Base-by-base conservation (phyloP, 2,113 vertebrate genomes). In the Dicaeum eximium region DNA sequence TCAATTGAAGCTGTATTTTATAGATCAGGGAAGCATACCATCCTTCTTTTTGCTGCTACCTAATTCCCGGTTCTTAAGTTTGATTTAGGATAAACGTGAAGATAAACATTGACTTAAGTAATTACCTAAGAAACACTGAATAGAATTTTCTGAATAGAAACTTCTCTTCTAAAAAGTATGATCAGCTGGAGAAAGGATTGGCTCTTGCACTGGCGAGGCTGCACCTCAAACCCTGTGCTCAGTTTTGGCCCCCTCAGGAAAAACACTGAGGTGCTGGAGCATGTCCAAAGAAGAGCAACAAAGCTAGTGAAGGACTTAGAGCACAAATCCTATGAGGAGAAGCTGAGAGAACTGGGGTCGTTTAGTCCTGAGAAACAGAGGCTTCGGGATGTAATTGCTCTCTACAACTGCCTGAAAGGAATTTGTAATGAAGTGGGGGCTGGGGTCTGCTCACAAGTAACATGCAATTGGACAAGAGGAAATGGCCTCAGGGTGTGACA, bases 391-490 rank as follows among this genome's bases (percentile, higher is more conserved):
- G 8, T 20, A n/a, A 38, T 6, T 44, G 13, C 15, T 48, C 42
- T 61, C 38, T 45, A 18, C 13, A 65, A 40, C 24, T 48, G 50
- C 35, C 35, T 57, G 42, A 48, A 57, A 71, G 20, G 74, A 71
- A 80, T 64, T 71, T 42, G 17, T 22, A 88, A 30, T 48, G 23
- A 66, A 64, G 13, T 10, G 37, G 13, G 22, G 15, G 10, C 28
- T 4, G 7, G 30, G 14, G 21, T 64, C 35, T 71, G 48, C 35
- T 80, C 25, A 35, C 14, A 48, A 22, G 25, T 42, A 50, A 48
- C 35, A 31, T 0, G 0, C 2, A 65, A 50, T 4, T 44, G 31
- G 27, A 57, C 31, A 37, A 57, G 44, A 72, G 10, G 10, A 80
- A 65, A 50, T 37, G 27, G 27, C 31, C 35, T 65, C 51, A 80